These are phyloP conservation scores for Mongoloraphidia duomilia DNA, from an alignment of 2,888 invertebrate genomes.

Conservation along the genomic window DNA sequence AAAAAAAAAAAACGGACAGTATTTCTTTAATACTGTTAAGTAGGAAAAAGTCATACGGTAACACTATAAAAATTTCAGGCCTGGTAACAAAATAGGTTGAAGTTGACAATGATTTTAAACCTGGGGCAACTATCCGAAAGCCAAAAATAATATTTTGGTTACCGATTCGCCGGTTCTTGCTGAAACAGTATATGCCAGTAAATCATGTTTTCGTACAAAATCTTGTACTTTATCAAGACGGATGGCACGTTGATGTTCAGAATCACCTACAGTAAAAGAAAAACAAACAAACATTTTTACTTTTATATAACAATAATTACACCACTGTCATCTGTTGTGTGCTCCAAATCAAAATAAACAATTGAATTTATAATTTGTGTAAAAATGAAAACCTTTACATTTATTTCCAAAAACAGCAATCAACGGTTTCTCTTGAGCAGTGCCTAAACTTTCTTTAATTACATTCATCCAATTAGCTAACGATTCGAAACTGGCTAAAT, in stretches of 20 bases:
- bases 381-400: slow-evolving; percentile 26
- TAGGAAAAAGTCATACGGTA: too few species aligned
- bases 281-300: not conserved
- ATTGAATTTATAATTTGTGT: not conserved
- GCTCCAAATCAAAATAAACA: not conserved
- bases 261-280: slow-evolving; percentile 31
- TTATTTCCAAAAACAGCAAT: slow-evolving; percentile 55
- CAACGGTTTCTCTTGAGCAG: slow-evolving; percentile 28
- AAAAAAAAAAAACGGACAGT: too few species aligned
- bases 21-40: too few species aligned
- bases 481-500: slow-evolving; percentile 63
- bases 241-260: slow-evolving; percentile 58
- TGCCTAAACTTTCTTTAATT: slow-evolving; percentile 32
- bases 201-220: slow-evolving; percentile 46
- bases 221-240: slow-evolving; percentile 46
- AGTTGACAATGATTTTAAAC: too few species aligned
- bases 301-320: too few species aligned
- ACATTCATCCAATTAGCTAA: slow-evolving; percentile 54
- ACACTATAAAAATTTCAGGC: too few species aligned
- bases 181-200: slow-evolving; percentile 47
- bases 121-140: too few species aligned
- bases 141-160: slow-evolving; percentile 16
- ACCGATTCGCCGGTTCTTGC: slow-evolving; percentile 63
- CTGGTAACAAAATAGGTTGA: too few species aligned
- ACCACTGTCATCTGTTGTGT: too few species aligned